Evolutionary conservation across 2,797 vertebrate species (phyloP), one percentile per base, ranked within the genome.

Genomic region (Chelidonichthys spinosus): DNA sequence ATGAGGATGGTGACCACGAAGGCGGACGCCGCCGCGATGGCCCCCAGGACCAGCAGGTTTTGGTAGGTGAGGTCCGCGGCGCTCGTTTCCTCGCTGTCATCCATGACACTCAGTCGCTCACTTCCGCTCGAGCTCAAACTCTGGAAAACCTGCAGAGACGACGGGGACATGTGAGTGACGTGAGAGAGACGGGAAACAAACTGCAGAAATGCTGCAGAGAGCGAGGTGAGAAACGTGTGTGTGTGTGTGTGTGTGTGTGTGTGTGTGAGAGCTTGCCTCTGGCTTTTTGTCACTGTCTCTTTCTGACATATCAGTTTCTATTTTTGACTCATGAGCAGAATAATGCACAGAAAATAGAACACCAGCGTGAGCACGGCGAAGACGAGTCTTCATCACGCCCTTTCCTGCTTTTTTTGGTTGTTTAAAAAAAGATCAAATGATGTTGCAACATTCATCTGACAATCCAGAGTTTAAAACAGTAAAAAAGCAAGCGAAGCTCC

Each of bases 1-100:
- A 95, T 95, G 54, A 95, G 81, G 81, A 95, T 93, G 82, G 94
- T 95, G 87, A 95, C 94, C 70, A 95, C 91, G 9, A 95, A 95
- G 84, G 95, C 95, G 1, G 95, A 95, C 1, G 94, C 93, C 7
- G 94, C 94, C 9, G 95, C 94, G 11, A 95, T 95, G 88, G 94
- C 92, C 55, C 94, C 95, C 85, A 95, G 88, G 60, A 95, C 88
- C 78, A 95, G 92, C 85, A 95, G 78, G 83, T 92, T 94, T 52
- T 86, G 69, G 85, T 91, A 92, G 81, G 85, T 70, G 43, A 68
- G 50, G 18, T 72, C 53, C 4, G 63, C 75, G 36, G 2, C 44
- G 47, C 25, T 64, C 54, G 5, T 1, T 36, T n/a, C 65, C 54
- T 32, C 47, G 11, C 3, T 32, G 3, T 68, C 60, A 46, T 71